These are phyloP conservation scores for Macrosoma leucophasiata DNA, from an alignment of 2,888 invertebrate species.

Conservation along the genomic window DNA sequence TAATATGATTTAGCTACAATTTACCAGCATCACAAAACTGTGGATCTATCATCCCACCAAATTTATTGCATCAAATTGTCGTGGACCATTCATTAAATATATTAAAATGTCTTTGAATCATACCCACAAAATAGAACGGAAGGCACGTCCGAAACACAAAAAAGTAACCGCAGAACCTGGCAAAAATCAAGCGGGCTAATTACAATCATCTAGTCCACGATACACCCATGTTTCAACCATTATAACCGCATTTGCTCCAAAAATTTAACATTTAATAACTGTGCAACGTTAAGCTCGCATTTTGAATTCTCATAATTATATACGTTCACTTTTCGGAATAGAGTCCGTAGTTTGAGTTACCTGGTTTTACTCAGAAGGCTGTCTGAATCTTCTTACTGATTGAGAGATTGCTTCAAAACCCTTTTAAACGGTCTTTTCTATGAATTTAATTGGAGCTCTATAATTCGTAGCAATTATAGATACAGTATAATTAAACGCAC, in stretches of 20 bases:
- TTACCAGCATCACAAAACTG: too few species aligned
- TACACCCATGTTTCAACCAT: slow-evolving; percentile 48
- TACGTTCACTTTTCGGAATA: slow-evolving; percentile 45
- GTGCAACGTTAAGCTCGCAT: slow-evolving; percentile 47
- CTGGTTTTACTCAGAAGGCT: slow-evolving; percentile 55
- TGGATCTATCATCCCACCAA: slow-evolving; percentile 31
- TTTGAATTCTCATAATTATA: slow-evolving; percentile 72
- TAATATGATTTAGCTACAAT: too few species aligned
- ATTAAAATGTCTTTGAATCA: slow-evolving; percentile 49
- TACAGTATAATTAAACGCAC: slow-evolving; percentile 12
- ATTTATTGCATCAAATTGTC: slow-evolving; percentile 43
- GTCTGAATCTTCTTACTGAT: slow-evolving; percentile 33
- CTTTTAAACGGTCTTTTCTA: too few species aligned
- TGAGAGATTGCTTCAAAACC: slow-evolving; percentile 45
- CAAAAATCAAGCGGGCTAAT: slow-evolving; percentile 43
- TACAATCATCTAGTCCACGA: slow-evolving; percentile 40
- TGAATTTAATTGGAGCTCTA: slow-evolving; percentile 44
- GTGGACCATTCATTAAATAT: slow-evolving; percentile 44
- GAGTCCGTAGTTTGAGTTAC: slow-evolving; percentile 52
- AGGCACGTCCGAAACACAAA: slow-evolving; percentile 47
- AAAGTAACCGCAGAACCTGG: slow-evolving; percentile 41
- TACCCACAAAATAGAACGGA: slow-evolving; percentile 41
- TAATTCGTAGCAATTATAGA: slow-evolving; percentile 28
- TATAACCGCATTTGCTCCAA: slow-evolving; percentile 69
- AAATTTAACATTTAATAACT: slow-evolving; percentile 63